Evolutionary conservation across 2,888 invertebrate species (phyloP).

Genomic region (Ectropis crepuscularia): DNA sequence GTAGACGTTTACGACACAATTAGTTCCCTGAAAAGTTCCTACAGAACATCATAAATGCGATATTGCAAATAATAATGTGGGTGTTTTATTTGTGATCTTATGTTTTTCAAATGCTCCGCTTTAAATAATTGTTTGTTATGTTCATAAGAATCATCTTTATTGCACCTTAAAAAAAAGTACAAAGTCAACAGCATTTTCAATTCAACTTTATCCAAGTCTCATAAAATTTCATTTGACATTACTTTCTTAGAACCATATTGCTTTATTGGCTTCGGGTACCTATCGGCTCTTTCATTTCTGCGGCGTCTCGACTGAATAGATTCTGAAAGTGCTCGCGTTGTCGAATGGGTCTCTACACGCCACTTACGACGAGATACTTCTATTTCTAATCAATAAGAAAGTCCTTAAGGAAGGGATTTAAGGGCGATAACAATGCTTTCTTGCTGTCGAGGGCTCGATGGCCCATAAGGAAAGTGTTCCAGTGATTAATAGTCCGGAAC

Average conservation of each 20-base stretch:
- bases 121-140: too few relatives aligned
- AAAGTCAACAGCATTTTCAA: too few relatives aligned
- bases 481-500: slow-evolving; percentile 37
- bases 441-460: slow-evolving; percentile 20
- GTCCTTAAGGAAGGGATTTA: slow-evolving; percentile 31
- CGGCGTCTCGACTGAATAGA: slow-evolving; percentile 25
- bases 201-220: too few relatives aligned
- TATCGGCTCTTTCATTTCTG: slow-evolving; percentile 8
- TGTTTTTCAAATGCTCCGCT: too few relatives aligned
- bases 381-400: slow-evolving; percentile 35
- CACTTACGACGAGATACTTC: slow-evolving; percentile 27
- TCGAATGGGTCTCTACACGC: slow-evolving; percentile 25
- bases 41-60: too few relatives aligned
- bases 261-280: slow-evolving; percentile 1
- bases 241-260: neutral
- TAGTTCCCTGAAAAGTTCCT: too few relatives aligned
- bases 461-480: slow-evolving; percentile 35
- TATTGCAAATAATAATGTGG: too few relatives aligned
- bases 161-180: too few relatives aligned
- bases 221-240: neutral
- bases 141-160: too few relatives aligned
- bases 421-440: slow-evolving; percentile 35
- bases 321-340: slow-evolving; percentile 23
- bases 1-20: too few relatives aligned
- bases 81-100: too few relatives aligned